Conservation (phyloP, 37 sponge, comb jelly and placozoan species). For the Corticium candelabrum region DNA sequence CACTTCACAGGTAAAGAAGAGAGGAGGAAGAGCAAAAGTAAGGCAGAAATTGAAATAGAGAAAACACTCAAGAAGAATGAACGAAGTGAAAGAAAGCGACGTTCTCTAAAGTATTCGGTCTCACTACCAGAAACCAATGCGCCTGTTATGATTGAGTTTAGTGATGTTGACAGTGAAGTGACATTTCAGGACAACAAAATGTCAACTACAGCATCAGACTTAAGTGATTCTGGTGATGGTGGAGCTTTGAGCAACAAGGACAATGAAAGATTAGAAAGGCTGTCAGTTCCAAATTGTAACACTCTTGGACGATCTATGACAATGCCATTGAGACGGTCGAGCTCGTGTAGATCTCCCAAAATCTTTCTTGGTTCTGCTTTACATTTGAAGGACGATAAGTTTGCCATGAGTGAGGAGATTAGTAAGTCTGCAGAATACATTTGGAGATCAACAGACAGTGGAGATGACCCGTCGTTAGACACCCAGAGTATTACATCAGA, state of each 20-base stretch:
- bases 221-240: background rate
- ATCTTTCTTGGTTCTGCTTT: background rate
- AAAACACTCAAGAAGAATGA: too few species aligned
- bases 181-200: too few species aligned
- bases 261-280: too few species aligned
- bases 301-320: background rate
- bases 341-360: background rate
- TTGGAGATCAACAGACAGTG: background rate
- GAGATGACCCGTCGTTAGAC: background rate
- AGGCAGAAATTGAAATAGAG: too few species aligned
- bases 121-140: background rate
- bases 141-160: background rate
- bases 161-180: too few species aligned
- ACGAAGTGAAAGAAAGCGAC: background rate
- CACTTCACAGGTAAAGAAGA: background rate
- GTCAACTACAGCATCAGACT: background rate
- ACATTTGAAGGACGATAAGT: too few species aligned
- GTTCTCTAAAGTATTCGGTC: background rate
- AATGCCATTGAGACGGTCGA: background rate
- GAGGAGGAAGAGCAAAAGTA: background rate
- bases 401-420: too few species aligned
- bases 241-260: too few species aligned
- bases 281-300: too few species aligned
- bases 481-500: too few species aligned
- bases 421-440: background rate